These are phyloP conservation scores for Macaria liturata DNA, from an alignment of 2,888 invertebrate species.

Conservation along the genomic window DNA sequence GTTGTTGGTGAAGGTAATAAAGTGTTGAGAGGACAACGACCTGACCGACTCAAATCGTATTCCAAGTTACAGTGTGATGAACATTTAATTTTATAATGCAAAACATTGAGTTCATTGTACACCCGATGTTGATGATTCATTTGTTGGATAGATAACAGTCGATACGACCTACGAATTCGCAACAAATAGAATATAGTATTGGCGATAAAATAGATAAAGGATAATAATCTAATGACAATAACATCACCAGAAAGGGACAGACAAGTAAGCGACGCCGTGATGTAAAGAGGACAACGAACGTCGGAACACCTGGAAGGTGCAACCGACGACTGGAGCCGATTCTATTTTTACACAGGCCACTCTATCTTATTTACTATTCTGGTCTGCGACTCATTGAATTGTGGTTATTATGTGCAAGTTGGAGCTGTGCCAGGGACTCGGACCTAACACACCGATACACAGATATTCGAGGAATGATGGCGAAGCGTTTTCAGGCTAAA, in stretches of 20 bases:
- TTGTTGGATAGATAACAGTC: constrained; percentile 60
- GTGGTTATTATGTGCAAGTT: constrained; percentile 83
- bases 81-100: constrained; percentile 72
- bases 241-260: constrained; percentile 25
- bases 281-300: constrained; percentile 70
- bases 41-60: constrained; percentile 72
- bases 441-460: constrained; percentile 71
- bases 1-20: constrained; percentile 71
- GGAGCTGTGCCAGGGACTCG: constrained; percentile 75
- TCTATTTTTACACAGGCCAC: constrained; percentile 80
- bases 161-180: constrained; percentile 43
- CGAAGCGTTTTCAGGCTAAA: constrained; percentile 62
- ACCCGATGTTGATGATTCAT: constrained; percentile 59
- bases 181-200: constrained; percentile 37
- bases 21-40: constrained; percentile 75
- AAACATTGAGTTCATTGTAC: constrained; percentile 63
- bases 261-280: constrained; percentile 40
- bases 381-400: constrained; percentile 83
- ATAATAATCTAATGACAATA: constrained; percentile 20
- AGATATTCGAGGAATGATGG: constrained; percentile 78
- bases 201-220: constrained; percentile 28
- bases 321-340: constrained; percentile 74
- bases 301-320: constrained; percentile 79
- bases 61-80: constrained; percentile 66
- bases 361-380: constrained; percentile 83